Percentiles rank a stretch among this genome's conserved stretches.
These are phyloP conservation scores for Orchesella cincta DNA, from an alignment of 1,140 invertebrate genomes.

Conservation along the genomic window DNA sequence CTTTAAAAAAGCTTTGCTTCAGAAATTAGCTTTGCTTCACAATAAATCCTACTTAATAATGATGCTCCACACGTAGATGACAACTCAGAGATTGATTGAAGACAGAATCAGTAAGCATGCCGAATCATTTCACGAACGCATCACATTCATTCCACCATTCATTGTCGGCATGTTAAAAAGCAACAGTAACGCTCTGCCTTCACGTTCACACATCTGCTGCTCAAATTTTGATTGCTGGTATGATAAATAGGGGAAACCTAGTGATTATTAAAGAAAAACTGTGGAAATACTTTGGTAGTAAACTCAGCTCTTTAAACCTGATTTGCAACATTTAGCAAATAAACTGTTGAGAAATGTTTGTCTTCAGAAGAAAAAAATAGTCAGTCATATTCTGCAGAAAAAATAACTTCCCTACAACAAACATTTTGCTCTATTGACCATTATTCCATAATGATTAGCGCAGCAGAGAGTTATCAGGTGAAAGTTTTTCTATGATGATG, in stretches of 20 bases:
- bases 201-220: too few species aligned
- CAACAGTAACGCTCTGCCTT: too few species aligned
- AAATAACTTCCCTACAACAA: neutral
- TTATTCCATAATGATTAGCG: neutral
- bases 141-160: too few species aligned
- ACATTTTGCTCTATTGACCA: neutral
- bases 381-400: neutral
- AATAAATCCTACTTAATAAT: too few species aligned
- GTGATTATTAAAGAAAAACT: neutral
- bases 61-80: too few species aligned
- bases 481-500: neutral
- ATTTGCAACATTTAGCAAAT: slow-evolving; percentile 8
- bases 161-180: too few species aligned
- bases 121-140: too few species aligned
- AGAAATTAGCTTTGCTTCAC: too few species aligned
- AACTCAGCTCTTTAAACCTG: neutral
- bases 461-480: neutral
- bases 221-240: too few species aligned
- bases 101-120: too few species aligned
- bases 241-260: neutral
- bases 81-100: too few species aligned
- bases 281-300: neutral
- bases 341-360: slow-evolving; percentile 17
- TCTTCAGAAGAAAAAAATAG: neutral
- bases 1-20: too few species aligned